Percentiles rank a stretch among this genome's conserved stretches.
Conservation (phyloP, 2,113 vertebrate genomes). For the Eclectus roratus region DNA sequence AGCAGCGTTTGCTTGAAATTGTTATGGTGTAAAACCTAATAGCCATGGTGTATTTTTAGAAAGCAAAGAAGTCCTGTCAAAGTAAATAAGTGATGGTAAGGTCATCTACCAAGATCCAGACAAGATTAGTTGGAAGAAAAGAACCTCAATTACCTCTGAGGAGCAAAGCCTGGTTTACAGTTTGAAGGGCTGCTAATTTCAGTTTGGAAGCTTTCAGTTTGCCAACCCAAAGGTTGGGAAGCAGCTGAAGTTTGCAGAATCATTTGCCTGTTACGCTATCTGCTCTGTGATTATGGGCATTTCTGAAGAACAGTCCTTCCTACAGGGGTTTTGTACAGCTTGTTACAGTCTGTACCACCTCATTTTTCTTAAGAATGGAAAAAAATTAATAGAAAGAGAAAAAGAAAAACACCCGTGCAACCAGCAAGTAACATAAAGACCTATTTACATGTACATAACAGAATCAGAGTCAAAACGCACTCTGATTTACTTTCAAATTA, state of each 20-base stretch:
- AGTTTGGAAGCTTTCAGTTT: neutral
- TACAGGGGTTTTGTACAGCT: neutral
- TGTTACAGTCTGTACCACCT: neutral
- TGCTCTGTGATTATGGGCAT: neutral
- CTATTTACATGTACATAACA: neutral
- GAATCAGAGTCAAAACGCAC: neutral
- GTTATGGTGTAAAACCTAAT: neutral
- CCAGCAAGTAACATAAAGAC: neutral
- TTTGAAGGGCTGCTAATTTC: neutral
- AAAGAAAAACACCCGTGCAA: neutral
- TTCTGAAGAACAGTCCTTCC: slow-evolving; percentile 1
- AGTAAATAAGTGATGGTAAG: neutral
- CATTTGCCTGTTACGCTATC: neutral
- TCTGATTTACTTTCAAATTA: neutral
- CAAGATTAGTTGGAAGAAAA: neutral
- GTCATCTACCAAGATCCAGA: neutral
- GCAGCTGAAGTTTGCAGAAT: neutral
- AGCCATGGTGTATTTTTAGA: neutral
- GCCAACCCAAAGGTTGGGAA: neutral
- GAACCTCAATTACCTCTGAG: neutral
- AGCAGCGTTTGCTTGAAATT: neutral
- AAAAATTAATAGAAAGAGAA: neutral
- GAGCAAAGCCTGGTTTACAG: neutral
- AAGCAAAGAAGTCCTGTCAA: neutral
- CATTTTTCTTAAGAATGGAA: neutral